Base-by-base conservation (phyloP, 1,140 invertebrate genomes). In the Conus ventricosus region DNA sequence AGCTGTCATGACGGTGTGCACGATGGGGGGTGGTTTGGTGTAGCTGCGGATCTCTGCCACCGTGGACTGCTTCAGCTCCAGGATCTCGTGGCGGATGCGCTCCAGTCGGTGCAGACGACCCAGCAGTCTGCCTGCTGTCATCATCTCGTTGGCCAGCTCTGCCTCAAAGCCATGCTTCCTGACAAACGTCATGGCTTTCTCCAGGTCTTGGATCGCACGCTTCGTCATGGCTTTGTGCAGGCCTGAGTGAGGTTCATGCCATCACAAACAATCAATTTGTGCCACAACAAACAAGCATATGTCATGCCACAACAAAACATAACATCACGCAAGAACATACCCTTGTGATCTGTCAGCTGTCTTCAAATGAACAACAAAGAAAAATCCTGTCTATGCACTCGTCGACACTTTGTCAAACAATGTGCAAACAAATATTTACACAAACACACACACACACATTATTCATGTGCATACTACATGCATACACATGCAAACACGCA, bases 21-120 rank as follows among this genome's bases (percentile, higher is more conserved):
- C 94, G n/a, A 93, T 89, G 23, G 84, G 55, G 71, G 94, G 94
- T 13, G 94, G 94, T 27, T 91, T 94, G 85, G 92, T 91, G 83
- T 95, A 95, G 88, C 94, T 95, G 60, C 94, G 87, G 60, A 95
- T 94, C 88, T 95, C 94, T 5, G 94, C 94, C 53, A 95, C 94
- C 23, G 94, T 95, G 13, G 94, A 91, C 88, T 95, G 94, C 78
- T 94, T 95, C 89, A 95, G 90, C 84, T 95, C 93, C 63, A 95
- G 88, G 67, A 95, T 95, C 88, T 95, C 94, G n/a, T 94, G 93
- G 15, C 94, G 89, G 81, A 95, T 95, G 13, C 94, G 87, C 88
- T 95, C 94, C 54, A 95, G 90, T 85, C 94, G 90, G 25, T 90
- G 89, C 23, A 95, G 89, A 7, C 92, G 91, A 5, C 87, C 86